A percentile compares a stretch with the other conserved stretches of the same genome.
phyloP scores from a whole-genome alignment of 2,797 vertebrate species.

The Coregonus sp. region DNA sequence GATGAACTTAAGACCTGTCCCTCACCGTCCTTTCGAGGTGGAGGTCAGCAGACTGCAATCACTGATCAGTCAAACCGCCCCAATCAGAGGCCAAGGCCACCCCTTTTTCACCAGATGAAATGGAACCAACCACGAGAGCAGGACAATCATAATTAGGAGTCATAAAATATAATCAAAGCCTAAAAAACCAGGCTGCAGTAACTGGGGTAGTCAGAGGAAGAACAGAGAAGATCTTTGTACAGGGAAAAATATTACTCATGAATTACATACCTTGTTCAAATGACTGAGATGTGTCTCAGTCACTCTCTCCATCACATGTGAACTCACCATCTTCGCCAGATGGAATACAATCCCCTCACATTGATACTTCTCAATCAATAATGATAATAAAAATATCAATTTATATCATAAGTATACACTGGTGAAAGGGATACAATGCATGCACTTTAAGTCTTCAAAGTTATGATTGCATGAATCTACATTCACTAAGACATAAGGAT shows the following conservation, averaged over 20 bases:
- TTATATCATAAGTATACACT: not conserved
- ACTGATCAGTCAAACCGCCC: slow-evolving; percentile 56
- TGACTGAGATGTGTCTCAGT: slow-evolving; percentile 62
- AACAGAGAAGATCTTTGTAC: slow-evolving; percentile 75
- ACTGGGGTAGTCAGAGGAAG: slow-evolving; percentile 66
- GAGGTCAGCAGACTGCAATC: slow-evolving; percentile 73
- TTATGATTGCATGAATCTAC: slow-evolving; percentile 25
- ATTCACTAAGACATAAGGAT: slow-evolving; percentile 35
- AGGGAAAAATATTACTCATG: slow-evolving; percentile 43
- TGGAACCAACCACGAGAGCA: slow-evolving; percentile 57
- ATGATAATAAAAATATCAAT: slow-evolving; percentile 18
- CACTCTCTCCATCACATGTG: slow-evolving; percentile 35
- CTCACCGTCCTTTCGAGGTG: slow-evolving; percentile 74
- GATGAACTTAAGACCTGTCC: slow-evolving; percentile 82
- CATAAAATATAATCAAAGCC: slow-evolving; percentile 81
- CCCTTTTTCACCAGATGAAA: slow-evolving; percentile 62
- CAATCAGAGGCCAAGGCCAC: slow-evolving; percentile 49
- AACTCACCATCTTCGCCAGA: slow-evolving; percentile 14
- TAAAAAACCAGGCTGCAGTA: slow-evolving; percentile 59
- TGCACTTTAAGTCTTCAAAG: slow-evolving; percentile 26
- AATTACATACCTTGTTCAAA: slow-evolving; percentile 70
- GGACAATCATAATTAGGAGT: slow-evolving; percentile 80
- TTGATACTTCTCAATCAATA: slow-evolving; percentile 45
- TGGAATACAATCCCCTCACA: slow-evolving; percentile 28
- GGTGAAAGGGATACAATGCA: slow-evolving; percentile 13